Base-by-base conservation (phyloP, 2,113 vertebrate species). In the Pedetes capensis region DNA sequence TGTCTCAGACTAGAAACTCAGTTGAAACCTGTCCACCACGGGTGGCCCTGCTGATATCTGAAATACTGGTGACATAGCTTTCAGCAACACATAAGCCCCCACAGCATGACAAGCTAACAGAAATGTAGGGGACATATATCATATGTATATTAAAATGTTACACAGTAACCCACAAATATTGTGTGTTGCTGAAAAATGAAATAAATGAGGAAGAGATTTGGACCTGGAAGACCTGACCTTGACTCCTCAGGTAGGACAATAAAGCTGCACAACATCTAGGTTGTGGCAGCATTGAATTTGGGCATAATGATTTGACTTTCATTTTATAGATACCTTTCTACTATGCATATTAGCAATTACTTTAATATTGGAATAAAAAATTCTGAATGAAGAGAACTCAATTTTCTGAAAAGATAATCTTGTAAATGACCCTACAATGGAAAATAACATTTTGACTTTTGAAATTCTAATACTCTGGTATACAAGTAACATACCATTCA, bases 371-470 rank as follows among this genome's bases (percentile, higher is more conserved):
- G 17, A 61, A 75, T 59, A 4, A 34, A 64, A 49, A 64, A 51
- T 39, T 92, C 34, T 51, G 71, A 90, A 69, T 87, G 5, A 5
- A 63, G 12, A 85, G 23, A 88, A 88, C 37, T 93, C 57, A 61
- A 5, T 42, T 87, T 87, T 85, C 51, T 79, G 25, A 93, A 93
- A 88, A 90, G 17, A 69, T 66, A 12, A 8, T 94, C 37, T 85
- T 93, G 2, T 80, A 61, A 92, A 68, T 59, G 49, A 86, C 14
- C 2, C 6, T 4, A 90, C 87, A 57, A 16, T 91, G 11, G 27
- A 53, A 94, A 76, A 61, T 81, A 64, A 39, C 37, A 49, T 83
- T 93, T 87, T 84, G 42, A 93, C 29, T 84, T 83, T 89, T 51
- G 18, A 85, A 75, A 71, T 85, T 75, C 27, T 37, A n/a, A 42